A percentile compares a stretch with the other conserved stretches of the same genome.
Conservation (phyloP, 2,797 vertebrate species). For the Acanthurus tractus region DNA sequence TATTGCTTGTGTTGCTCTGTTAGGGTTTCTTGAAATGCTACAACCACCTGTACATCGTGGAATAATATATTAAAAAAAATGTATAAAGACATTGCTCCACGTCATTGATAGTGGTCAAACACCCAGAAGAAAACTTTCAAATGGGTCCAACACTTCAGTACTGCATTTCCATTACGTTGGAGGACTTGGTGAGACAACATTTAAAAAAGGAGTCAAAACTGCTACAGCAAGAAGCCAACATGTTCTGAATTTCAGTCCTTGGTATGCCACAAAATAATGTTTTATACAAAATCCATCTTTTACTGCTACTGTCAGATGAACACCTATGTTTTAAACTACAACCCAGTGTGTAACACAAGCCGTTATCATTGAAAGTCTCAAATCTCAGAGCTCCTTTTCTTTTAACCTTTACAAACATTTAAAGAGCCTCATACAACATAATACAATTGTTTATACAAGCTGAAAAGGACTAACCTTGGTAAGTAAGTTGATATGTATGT, state of each 20-base stretch:
- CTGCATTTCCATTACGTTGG: too few species aligned
- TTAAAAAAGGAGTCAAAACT: background rate
- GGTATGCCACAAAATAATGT: background rate
- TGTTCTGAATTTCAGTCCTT: background rate
- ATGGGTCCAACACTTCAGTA: background rate
- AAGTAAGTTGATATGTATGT: background rate
- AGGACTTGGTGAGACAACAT: background rate
- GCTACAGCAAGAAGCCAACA: background rate
- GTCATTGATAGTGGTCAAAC: too few species aligned
- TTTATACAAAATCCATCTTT: background rate
- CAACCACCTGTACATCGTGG: background rate
- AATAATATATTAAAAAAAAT: background rate
- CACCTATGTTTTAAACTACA: background rate
- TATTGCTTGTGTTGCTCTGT: background rate
- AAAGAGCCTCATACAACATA: background rate
- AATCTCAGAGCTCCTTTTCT: too few species aligned
- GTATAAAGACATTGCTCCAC: background rate
- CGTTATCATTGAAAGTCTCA: background rate
- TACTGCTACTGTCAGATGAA: background rate
- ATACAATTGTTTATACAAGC: background rate
- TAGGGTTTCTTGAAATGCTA: background rate
- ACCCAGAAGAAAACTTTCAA: too few species aligned
- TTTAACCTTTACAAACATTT: background rate
- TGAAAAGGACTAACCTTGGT: too few species aligned
- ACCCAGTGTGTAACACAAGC: too few species aligned